Base-by-base conservation (phyloP, 2,888 invertebrate species). In the Pimpla rufipes region DNA sequence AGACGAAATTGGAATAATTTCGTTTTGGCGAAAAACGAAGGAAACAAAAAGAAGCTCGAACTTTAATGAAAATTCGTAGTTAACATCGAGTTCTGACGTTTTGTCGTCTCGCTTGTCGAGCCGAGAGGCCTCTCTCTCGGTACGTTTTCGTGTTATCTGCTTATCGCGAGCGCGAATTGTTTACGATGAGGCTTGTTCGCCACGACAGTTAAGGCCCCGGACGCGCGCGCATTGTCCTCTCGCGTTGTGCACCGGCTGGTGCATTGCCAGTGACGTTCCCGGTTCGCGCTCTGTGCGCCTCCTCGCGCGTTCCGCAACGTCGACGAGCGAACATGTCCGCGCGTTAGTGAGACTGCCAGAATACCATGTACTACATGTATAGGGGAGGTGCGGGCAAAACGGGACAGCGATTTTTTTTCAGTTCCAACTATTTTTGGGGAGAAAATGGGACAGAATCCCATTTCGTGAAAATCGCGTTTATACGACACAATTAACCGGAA, bases 101-200 rank as follows among this genome's bases (percentile, higher is more conserved):
- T n/a, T 11, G 23, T 35, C 23, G 23, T 21, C 29, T 52, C 37
- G 29, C 59, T 37, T 42, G 37, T 13, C 11, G 40, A 13, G 45
- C 13, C 0, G 55, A 16, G 57, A 35, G 42, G 64, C 0, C 29
- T 55, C 0, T n/a, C 23, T 45, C 42, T 3, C 21, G 40, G 0
- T 55, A 57, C 57, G 18, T 59, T 79, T 16, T 57, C 70, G 70
- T 57, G 79, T 82, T 74, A 68, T 76, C 59, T 70, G 66, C 42
- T 67, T 80, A 77, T 79, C 76, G 55, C 83, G 50, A 76, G 77
- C 35, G 76, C 47, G 70, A 80, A 79, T 80, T 79, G 79, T 83
- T 83, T 73, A 79, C 71, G 75, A 79, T 62, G 83, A 77, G 83
- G 76, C 67, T 76, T 76, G 79, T 79, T 47, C 79, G 35, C n/a